These are phyloP conservation scores for Timema podura DNA, from an alignment of 2,888 invertebrate genomes.

Conservation along the genomic window DNA sequence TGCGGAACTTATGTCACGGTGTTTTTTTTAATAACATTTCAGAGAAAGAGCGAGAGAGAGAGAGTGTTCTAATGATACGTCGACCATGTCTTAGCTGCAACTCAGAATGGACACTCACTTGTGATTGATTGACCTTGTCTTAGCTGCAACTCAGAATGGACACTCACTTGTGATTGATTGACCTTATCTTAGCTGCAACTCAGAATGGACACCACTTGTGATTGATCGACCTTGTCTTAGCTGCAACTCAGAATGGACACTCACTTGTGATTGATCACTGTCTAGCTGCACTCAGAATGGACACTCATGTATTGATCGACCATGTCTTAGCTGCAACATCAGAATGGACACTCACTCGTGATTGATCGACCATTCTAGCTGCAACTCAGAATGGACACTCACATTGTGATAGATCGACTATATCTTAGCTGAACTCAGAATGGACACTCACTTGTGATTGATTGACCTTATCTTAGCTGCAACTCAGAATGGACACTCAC, in stretches of 20 bases:
- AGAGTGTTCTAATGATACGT: no score
- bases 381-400: slow-evolving; percentile 46
- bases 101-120: slow-evolving; percentile 59
- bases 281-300: no score
- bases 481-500: slow-evolving; percentile 54
- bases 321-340: no score
- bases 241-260: slow-evolving; percentile 42
- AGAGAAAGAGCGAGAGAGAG: no score
- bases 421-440: no score
- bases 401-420: slow-evolving; percentile 84
- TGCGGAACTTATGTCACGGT: no score
- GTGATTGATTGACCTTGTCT: slow-evolving; percentile 76
- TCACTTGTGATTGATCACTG: no score
- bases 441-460: slow-evolving; percentile 75
- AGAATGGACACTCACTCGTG: slow-evolving; percentile 64
- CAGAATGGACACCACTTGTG: slow-evolving; percentile 62
- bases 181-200: no score
- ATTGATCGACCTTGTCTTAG: slow-evolving; percentile 78
- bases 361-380: slow-evolving; percentile 81
- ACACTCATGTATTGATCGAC: slow-evolving; percentile 75
- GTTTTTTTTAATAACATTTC: no score
- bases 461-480: no score
- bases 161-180: slow-evolving; percentile 82
- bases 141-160: no score
- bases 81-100: no score